phyloP scores from a whole-genome alignment of 2,888 invertebrate species.

The Gryllus longicercus region DNA sequence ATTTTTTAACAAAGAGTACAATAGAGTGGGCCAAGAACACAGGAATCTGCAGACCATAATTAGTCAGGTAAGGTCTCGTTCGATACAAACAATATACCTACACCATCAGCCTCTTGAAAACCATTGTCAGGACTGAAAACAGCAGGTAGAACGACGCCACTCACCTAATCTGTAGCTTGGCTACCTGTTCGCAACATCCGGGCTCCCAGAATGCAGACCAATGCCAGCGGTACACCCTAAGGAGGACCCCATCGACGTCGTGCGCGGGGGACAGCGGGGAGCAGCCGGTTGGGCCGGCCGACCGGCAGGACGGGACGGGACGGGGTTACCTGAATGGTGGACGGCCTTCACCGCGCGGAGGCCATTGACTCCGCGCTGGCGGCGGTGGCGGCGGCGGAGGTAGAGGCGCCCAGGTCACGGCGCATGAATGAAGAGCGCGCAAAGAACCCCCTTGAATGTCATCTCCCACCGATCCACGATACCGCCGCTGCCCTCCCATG shows the following conservation, averaged over 20 bases:
- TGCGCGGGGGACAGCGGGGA: not conserved
- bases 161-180: too few relatives aligned
- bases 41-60: too few relatives aligned
- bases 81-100: too few relatives aligned
- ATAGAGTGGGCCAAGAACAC: too few relatives aligned
- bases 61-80: too few relatives aligned
- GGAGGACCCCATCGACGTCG: not conserved
- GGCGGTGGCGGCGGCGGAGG: not conserved
- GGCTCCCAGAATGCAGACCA: too few relatives aligned
- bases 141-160: too few relatives aligned
- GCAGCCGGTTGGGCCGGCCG: not conserved
- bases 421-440: slow-evolving; percentile 17
- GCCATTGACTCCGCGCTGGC: not conserved
- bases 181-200: too few relatives aligned
- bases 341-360: slow-evolving; percentile 17
- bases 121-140: too few relatives aligned
- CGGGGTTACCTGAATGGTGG: slow-evolving; percentile 17
- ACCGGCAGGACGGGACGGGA: not conserved
- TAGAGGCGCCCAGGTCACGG: not conserved
- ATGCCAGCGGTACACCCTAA: not conserved
- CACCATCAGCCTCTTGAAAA: too few relatives aligned
- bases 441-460: not conserved
- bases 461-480: too few relatives aligned
- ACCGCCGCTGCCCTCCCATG: not conserved
- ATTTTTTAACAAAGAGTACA: too few relatives aligned